These are phyloP conservation scores for Labeo rohita DNA, from an alignment of 2,113 vertebrate genomes.

Conservation along the genomic window DNA sequence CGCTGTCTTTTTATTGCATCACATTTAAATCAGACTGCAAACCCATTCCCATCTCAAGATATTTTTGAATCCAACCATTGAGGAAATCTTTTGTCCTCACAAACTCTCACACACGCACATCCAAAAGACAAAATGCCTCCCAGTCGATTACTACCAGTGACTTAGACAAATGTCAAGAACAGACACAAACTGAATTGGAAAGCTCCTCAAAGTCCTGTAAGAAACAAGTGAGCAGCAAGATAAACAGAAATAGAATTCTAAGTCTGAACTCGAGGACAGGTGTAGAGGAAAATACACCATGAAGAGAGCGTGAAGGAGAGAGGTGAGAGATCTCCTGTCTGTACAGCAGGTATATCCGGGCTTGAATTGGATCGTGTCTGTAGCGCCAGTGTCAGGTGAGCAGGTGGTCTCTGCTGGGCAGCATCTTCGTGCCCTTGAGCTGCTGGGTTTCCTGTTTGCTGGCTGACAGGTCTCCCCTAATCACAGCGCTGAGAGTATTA, in stretches of 20 bases:
- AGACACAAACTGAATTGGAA: slow-evolving; percentile 71
- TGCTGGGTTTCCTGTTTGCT: slow-evolving; percentile 38
- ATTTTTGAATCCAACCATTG: neutral
- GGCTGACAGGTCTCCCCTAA: slow-evolving; percentile 37
- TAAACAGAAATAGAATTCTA: slow-evolving; percentile 17
- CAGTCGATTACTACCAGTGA: slow-evolving; percentile 71
- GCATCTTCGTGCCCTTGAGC: slow-evolving; percentile 31
- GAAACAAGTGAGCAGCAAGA: slow-evolving; percentile 20
- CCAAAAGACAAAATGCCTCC: slow-evolving; percentile 69
- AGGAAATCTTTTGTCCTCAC: neutral
- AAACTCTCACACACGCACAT: slow-evolving; percentile 31
- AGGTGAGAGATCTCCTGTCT: slow-evolving; percentile 36
- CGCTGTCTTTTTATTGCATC: neutral
- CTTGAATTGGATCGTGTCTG: slow-evolving; percentile 23
- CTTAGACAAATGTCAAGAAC: slow-evolving; percentile 61
- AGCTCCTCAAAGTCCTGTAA: slow-evolving; percentile 59
- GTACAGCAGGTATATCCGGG: slow-evolving; percentile 18
- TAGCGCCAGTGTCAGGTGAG: slow-evolving; percentile 18
- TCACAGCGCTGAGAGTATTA: slow-evolving; percentile 34
- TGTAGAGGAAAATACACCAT: slow-evolving; percentile 22
- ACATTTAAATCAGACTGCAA: neutral
- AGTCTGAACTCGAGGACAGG: slow-evolving; percentile 46
- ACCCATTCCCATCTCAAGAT: neutral
- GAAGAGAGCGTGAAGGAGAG: neutral
- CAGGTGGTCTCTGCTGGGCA: slow-evolving; percentile 22